Evolutionary conservation across 2,888 invertebrate species (phyloP).

Genomic region (Drosophila testacea): DNA sequence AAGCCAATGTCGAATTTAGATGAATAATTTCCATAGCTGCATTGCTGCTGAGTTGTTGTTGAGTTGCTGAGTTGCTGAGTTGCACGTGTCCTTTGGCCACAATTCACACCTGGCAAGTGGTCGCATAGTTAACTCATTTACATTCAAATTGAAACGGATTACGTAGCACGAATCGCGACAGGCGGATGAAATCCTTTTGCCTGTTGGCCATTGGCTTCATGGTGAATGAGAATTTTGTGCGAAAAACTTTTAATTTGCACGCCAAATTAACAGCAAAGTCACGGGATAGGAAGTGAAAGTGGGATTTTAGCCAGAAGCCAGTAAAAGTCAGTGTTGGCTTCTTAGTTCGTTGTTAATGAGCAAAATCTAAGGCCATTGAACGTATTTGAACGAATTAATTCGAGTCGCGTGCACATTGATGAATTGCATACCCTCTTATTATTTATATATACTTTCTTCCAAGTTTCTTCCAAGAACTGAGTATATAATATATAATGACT

Average conservation of each 20-base stretch:
- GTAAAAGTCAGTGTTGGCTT: slow-evolving; percentile 9
- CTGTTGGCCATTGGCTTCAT: slow-evolving; percentile 15
- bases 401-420: slow-evolving; percentile 46
- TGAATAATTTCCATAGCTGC: slow-evolving; percentile 1
- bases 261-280: slow-evolving; percentile 28
- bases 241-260: slow-evolving; percentile 61
- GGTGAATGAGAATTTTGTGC: slow-evolving; percentile 39
- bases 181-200: slow-evolving; percentile 28
- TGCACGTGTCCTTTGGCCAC: slow-evolving; percentile 28
- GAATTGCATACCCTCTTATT: slow-evolving; percentile 23
- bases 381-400: slow-evolving; percentile 53
- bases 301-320: not conserved
- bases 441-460: not conserved
- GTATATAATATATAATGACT: slow-evolving; percentile 1
- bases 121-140: slow-evolving; percentile 64
- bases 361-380: slow-evolving; percentile 32
- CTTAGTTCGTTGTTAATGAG: slow-evolving; percentile 48
- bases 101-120: slow-evolving; percentile 40
- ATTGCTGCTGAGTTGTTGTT: not conserved
- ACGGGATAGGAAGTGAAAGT: slow-evolving; percentile 2
- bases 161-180: slow-evolving; percentile 35
- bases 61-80: not conserved
- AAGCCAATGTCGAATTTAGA: slow-evolving; percentile 3
- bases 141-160: slow-evolving; percentile 64
- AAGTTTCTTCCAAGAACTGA: not conserved